Evolutionary conservation across 1,140 invertebrate species (phyloP), one percentile per base, ranked within the genome.

Genomic region (Eupristina koningsbergeri): DNA sequence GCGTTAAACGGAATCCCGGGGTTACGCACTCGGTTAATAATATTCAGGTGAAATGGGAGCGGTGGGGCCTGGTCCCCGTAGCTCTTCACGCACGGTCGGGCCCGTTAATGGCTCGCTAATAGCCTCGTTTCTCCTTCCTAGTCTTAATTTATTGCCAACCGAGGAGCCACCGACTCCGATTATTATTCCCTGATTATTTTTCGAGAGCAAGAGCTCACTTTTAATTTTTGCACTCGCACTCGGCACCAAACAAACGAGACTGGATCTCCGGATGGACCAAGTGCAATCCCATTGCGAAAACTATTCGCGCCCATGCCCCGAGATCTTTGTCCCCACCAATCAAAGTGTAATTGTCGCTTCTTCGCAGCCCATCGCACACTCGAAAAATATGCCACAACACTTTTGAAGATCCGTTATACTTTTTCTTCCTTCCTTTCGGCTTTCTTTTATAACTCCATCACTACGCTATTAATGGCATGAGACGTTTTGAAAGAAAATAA

Each of bases 41-140:
- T 9, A 61, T 76, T 26, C 34, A 31, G 17, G 29, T 34, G 41
- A 50, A 75, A 75, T 61, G 15, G 75, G 50, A 77, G 50, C 75
- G 53, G 61, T 61, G n/a, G n/a, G n/a, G n/a, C 36, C 22, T 6
- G 53, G n/a, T 13, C 53, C 41, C 58, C n/a, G n/a, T n/a, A n/a
- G 45, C 13, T 39, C 69, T 84, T 92, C 90, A 91, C 89, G 91
- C 90, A 90, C 91, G 91, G 89, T 87, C 87, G 83, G 67, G 53
- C 79, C 83, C 86, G 85, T 87, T 92, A 91, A 91, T 91, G 89
- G 89, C 83, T 85, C 86, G 88, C 89, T 89, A 91, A 92, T 91
- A 89, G 89, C 86, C 85, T 86, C 63, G 86, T 90, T 91, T 91
- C 90, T 80, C 63, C 89, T 90, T 80, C 63, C 89, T 90, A 90